Base-by-base conservation (phyloP, 92 coral and sea anemone genomes). In the Virgularia gustaviana region DNA sequence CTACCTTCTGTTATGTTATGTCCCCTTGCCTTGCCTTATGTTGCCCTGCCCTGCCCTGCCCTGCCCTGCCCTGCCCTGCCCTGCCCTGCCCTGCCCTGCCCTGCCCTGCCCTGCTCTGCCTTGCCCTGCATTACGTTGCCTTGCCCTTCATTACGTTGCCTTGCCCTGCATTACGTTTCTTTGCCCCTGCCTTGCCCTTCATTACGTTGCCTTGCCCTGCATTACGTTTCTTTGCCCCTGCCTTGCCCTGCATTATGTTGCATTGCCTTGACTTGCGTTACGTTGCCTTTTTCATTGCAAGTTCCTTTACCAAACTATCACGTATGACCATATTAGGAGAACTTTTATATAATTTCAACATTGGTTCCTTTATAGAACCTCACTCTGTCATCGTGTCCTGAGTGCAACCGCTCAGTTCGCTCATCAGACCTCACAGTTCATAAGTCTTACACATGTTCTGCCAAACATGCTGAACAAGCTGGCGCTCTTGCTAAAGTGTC, bases 301-400 rank as follows among this genome's bases (percentile, higher is more conserved):
- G n/a, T n/a, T n/a, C n/a, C n/a, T n/a, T n/a, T n/a, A n/a, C n/a
- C n/a, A n/a, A n/a, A n/a, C n/a, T n/a, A n/a, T n/a, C n/a, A n/a
- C n/a, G n/a, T n/a, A n/a, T n/a, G n/a, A n/a, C n/a, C n/a, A n/a
- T n/a, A n/a, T n/a, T n/a, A n/a, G n/a, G n/a, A n/a, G n/a, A n/a
- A n/a, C n/a, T n/a, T n/a, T n/a, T n/a, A n/a, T n/a, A n/a, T n/a
- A n/a, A n/a, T n/a, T n/a, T n/a, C n/a, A n/a, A n/a, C n/a, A n/a
- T n/a, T n/a, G n/a, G n/a, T n/a, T n/a, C n/a, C n/a, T n/a, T n/a
- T n/a, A n/a, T n/a, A n/a, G n/a, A n/a, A n/a, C n/a, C n/a, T n/a
- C n/a, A n/a, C n/a, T n/a, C n/a, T n/a, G n/a, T n/a, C n/a, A n/a
- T 73, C 96, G 2, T 92, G 98, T 77, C 77, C 94, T 15, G 96